Conservation (phyloP, 2,113 vertebrate species). For the Leptocoma aspasia region DNA sequence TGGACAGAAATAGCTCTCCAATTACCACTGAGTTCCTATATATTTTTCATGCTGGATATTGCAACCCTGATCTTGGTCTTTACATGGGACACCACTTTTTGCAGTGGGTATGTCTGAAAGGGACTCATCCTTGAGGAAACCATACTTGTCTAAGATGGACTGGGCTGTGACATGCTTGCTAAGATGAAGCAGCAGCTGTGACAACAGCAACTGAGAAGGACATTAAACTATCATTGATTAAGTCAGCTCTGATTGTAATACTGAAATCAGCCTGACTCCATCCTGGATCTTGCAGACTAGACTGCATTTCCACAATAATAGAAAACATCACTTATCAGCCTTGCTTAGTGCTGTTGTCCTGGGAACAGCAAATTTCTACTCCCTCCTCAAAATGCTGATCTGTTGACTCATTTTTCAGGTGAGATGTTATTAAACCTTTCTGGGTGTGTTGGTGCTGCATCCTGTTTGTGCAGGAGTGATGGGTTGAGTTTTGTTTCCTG, state of each 20-base stretch:
- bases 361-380: slow-evolving; percentile 16
- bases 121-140: background rate
- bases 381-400: slow-evolving; percentile 3
- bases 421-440: background rate
- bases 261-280: background rate
- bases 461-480: slow-evolving; percentile 3
- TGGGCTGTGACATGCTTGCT: background rate
- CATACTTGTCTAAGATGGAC: background rate
- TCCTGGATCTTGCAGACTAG: background rate
- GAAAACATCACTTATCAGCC: background rate
- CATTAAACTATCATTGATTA: background rate
- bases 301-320: background rate
- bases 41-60: background rate
- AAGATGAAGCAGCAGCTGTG: background rate
- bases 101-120: background rate
- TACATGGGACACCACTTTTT: background rate
- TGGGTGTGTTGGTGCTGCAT: background rate
- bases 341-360: background rate
- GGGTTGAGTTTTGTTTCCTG: background rate
- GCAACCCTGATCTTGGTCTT: background rate
- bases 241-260: background rate
- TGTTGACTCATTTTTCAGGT: slow-evolving; percentile 32
- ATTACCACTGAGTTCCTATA: background rate
- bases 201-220: background rate
- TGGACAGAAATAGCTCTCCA: background rate